Evolutionary conservation across 2,888 invertebrate genomes (phyloP).

Genomic region (Drosophila neonasuta): DNA sequence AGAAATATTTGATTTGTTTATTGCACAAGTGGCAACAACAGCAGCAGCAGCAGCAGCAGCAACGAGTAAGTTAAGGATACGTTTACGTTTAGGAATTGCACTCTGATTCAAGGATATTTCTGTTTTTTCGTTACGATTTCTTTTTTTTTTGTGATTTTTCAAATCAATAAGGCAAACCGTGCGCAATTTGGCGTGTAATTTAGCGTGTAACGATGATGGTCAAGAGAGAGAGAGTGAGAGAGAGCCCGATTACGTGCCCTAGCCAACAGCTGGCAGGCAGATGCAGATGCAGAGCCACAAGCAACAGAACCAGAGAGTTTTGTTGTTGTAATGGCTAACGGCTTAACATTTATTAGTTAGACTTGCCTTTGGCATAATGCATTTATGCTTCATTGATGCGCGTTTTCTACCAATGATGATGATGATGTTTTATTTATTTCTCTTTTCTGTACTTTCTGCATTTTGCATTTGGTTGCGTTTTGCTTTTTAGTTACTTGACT

Average conservation of each 20-base stretch:
- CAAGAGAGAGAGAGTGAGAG: conserved; percentile 29
- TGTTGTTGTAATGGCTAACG: conserved; percentile 49
- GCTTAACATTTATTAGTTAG: conserved; percentile 67
- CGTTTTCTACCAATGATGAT: conserved; percentile 50
- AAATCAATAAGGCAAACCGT: conserved; percentile 70
- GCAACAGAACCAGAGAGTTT: background rate
- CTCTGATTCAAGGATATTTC: conserved; percentile 20
- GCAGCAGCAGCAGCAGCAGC: background rate
- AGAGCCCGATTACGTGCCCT: conserved; percentile 7
- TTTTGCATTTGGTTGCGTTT: conserved; percentile 25
- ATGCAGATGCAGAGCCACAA: background rate
- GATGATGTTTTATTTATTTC: conserved; percentile 37
- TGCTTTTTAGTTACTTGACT: conserved; percentile 53
- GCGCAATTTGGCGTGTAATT: conserved; percentile 75
- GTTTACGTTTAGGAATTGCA: conserved; percentile 36
- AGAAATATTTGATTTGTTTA: conserved; percentile 76
- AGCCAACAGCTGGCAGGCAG: conserved; percentile 10
- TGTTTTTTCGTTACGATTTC: background rate
- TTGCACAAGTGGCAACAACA: conserved; percentile 62
- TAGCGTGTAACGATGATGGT: conserved; percentile 74
- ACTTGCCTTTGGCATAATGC: conserved; percentile 65
- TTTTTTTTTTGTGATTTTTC: conserved; percentile 39
- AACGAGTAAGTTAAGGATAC: conserved; percentile 13
- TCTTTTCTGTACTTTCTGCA: conserved; percentile 11
- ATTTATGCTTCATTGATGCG: conserved; percentile 74